Percentiles rank a stretch among this genome's conserved stretches.
Evolutionary conservation across 1,140 invertebrate species (phyloP).

Genomic region (Pseudomyrmex concolor): DNA sequence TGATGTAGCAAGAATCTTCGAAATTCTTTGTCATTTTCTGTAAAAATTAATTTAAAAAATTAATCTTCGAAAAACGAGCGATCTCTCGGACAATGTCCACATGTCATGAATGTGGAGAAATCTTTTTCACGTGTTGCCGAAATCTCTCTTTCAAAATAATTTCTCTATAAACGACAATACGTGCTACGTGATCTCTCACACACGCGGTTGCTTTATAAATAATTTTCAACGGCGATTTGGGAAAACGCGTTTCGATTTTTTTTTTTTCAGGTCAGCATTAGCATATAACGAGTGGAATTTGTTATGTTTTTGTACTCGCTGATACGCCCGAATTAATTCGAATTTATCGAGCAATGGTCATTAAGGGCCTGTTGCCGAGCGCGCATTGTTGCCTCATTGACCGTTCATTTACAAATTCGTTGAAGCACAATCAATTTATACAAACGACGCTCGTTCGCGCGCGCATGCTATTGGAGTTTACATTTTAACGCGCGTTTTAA

Average conservation of each 20-base stretch:
- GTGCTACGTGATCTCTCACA: neutral
- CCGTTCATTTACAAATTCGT: constrained; percentile 22
- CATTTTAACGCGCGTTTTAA: constrained; percentile 1
- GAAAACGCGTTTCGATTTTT: constrained; percentile 12
- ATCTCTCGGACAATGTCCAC: neutral
- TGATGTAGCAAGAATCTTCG: neutral
- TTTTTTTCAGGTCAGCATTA: constrained; percentile 13
- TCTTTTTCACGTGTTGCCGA: no score
- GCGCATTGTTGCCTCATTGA: constrained; percentile 21
- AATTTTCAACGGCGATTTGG: constrained; percentile 9
- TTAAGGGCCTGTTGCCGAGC: neutral
- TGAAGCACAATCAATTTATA: constrained; percentile 21
- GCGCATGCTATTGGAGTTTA: neutral
- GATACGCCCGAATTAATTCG: constrained; percentile 6
- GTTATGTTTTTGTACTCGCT: constrained; percentile 3
- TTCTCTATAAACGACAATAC: no score
- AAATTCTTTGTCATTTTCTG: neutral
- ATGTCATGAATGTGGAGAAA: neutral
- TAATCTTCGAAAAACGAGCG: neutral
- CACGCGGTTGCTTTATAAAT: neutral
- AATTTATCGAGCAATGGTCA: constrained; percentile 22
- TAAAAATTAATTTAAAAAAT: neutral
- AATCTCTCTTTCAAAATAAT: neutral
- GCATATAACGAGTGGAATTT: neutral
- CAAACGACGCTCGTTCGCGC: neutral